Conservation (phyloP, 1,140 invertebrate species). For the Stratiolaelaps scimitus region DNA sequence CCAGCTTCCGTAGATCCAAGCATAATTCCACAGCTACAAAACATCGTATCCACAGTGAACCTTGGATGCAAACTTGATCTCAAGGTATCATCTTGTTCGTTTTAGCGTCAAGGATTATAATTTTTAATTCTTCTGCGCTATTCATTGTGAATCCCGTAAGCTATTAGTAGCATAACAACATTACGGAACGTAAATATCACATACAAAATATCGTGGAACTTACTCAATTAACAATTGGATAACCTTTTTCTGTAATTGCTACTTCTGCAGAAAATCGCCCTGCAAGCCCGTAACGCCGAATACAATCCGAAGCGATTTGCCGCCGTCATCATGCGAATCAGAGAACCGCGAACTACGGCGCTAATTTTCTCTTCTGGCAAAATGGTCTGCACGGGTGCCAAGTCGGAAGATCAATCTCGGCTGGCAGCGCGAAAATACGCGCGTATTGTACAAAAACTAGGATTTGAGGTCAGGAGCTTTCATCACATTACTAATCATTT, state of each 20-base stretch:
- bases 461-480: slow-evolving; percentile 62
- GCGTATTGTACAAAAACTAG: slow-evolving; percentile 95
- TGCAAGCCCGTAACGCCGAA: slow-evolving; percentile 98
- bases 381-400: slow-evolving; percentile 99
- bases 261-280: slow-evolving; percentile 66
- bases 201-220: too few species aligned
- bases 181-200: too few species aligned
- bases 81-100: slow-evolving; percentile 44
- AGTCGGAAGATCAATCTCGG: slow-evolving; percentile 94
- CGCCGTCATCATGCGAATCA: slow-evolving; percentile 98
- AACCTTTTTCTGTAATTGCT: too few species aligned
- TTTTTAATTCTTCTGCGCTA: not conserved
- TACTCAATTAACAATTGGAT: too few species aligned
- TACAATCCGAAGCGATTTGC: slow-evolving; percentile 99
- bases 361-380: slow-evolving; percentile 98
- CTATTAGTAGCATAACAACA: too few species aligned
- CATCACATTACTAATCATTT: not conserved
- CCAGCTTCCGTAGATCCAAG: slow-evolving; percentile 84
- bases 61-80: slow-evolving; percentile 87
- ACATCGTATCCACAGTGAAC: slow-evolving; percentile 96
- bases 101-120: slow-evolving; percentile 31
- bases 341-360: slow-evolving; percentile 94
- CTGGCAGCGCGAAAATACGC: slow-evolving; percentile 97
- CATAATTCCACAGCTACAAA: slow-evolving; percentile 84
- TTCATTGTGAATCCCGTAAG: too few species aligned